Percentiles rank a stretch among this genome's conserved stretches.
Evolutionary conservation across 2,888 invertebrate genomes (phyloP).

Genomic region (Xestia rhomboidea): DNA sequence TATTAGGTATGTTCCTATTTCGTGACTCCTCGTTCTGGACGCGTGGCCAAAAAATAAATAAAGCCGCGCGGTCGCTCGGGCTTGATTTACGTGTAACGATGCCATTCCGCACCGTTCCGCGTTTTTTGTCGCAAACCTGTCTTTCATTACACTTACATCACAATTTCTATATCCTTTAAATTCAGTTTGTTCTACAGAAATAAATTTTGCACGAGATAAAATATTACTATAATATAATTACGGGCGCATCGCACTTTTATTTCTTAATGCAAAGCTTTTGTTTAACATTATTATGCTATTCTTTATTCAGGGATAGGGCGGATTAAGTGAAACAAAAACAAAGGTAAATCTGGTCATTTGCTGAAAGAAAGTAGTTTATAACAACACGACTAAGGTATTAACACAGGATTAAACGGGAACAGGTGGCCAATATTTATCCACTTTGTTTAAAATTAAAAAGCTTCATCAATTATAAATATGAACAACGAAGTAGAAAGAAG

Average conservation of each 20-base stretch:
- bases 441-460: constrained; percentile 4
- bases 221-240: not conserved
- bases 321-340: not conserved
- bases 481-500: not conserved
- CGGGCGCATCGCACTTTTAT: not conserved
- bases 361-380: constrained; percentile 3
- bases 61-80: constrained; percentile 26
- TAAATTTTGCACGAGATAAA: not conserved
- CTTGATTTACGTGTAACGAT: constrained; percentile 51
- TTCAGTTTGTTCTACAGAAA: not conserved
- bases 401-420: not conserved
- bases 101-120: constrained; percentile 20
- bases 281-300: not conserved
- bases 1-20: constrained; percentile 12
- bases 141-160: constrained; percentile 8
- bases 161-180: not conserved
- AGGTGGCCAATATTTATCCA: not conserved
- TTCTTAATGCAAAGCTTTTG: constrained; percentile 2
- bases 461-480: not conserved
- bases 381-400: not conserved
- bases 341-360: not conserved
- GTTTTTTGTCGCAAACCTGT: constrained; percentile 48
- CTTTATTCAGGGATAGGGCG: not conserved
- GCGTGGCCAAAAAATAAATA: constrained; percentile 50
- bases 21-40: constrained; percentile 12